Conservation (phyloP, 1,140 invertebrate genomes). For the fruit fly (Drosophila melanogaster) region DNA sequence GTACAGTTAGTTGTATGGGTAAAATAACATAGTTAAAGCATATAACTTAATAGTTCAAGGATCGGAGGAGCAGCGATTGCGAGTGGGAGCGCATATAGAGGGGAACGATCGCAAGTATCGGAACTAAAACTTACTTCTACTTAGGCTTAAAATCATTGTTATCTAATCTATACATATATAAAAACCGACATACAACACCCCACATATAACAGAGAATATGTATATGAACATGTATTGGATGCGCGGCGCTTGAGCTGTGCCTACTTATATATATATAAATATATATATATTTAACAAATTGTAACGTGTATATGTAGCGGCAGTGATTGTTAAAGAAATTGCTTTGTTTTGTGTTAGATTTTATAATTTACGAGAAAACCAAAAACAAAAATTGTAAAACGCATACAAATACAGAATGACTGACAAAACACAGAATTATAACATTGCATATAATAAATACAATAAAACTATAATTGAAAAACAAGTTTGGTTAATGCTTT, state of each 20-base stretch:
- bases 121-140: constrained; percentile 74
- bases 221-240: constrained; percentile 70
- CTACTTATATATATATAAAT: constrained; percentile 50
- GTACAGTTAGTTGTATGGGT: constrained; percentile 75
- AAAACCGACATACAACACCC: constrained; percentile 49
- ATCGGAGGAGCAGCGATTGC: constrained; percentile 33
- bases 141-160: constrained; percentile 82
- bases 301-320: constrained; percentile 81
- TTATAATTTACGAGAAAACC: constrained; percentile 76
- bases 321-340: constrained; percentile 82
- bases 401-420: constrained; percentile 84
- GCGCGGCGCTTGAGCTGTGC: constrained; percentile 42
- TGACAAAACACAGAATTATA: constrained; percentile 84
- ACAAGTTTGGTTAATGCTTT: too few relatives aligned
- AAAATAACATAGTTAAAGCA: constrained; percentile 78
- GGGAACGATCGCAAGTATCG: constrained; percentile 59
- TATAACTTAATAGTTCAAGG: constrained; percentile 73
- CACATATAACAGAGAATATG: constrained; percentile 61
- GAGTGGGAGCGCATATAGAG: constrained; percentile 39
- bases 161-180: constrained; percentile 78
- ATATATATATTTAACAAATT: constrained; percentile 70
- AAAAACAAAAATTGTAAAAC: constrained; percentile 67
- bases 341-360: constrained; percentile 82
- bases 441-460: constrained; percentile 82
- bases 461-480: constrained; percentile 73